phyloP scores from a whole-genome alignment of 2,113 vertebrate species.

The Taxidea taxus region DNA sequence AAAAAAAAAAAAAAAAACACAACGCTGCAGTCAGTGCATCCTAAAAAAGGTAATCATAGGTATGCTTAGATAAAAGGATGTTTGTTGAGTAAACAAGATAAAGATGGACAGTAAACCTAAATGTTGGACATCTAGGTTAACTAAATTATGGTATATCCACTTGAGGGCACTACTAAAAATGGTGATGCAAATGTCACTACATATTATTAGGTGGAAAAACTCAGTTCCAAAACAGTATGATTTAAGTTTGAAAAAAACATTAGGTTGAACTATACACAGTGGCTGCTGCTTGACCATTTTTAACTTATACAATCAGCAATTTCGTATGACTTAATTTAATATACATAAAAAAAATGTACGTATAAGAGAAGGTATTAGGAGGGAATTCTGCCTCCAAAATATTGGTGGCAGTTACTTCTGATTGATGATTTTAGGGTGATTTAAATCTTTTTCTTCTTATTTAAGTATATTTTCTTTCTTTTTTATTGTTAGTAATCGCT shows the following conservation, averaged over 20 bases:
- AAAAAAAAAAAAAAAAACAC: not conserved
- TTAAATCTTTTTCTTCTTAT: not conserved
- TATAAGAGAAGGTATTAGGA: not conserved
- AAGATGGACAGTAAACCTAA: constrained; percentile 10
- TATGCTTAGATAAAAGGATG: constrained; percentile 23
- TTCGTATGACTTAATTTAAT: not conserved
- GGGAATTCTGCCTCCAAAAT: not conserved
- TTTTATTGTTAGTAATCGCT: not conserved
- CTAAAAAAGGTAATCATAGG: not conserved
- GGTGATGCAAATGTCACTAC: not conserved
- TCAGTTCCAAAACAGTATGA: not conserved
- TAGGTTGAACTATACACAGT: not conserved
- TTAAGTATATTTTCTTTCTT: not conserved
- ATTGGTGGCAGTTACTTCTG: not conserved
- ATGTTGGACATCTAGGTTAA: constrained; percentile 10
- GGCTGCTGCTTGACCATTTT: constrained; percentile 8
- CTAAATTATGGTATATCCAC: not conserved
- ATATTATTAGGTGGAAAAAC: not conserved
- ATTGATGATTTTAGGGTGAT: constrained; percentile 5
- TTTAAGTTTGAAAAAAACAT: not conserved
- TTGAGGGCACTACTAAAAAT: constrained; percentile 6
- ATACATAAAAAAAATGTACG: not conserved
- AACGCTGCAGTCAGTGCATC: not conserved
- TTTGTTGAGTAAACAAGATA: not conserved
- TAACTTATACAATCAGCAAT: constrained; percentile 13